Evolutionary conservation across 2,797 vertebrate genomes (phyloP).

Genomic region (Polyboroides typus): DNA sequence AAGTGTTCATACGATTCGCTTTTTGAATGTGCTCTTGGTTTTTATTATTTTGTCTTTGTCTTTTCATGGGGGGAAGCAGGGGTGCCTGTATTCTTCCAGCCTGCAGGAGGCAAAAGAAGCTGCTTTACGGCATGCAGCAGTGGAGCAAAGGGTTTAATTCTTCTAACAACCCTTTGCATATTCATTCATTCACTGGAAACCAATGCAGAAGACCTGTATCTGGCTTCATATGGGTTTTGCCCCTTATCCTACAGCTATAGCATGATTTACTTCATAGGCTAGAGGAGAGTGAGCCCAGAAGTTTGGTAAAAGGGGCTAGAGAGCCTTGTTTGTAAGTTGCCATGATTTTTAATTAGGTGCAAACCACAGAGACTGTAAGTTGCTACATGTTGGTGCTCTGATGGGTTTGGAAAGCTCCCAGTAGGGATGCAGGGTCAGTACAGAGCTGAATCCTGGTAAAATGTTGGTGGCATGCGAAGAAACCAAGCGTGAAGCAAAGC

Average conservation of each 20-base stretch:
- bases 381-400: not conserved
- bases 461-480: not conserved
- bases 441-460: not conserved
- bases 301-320: not conserved
- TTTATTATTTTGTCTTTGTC: not conserved
- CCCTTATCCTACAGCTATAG: not conserved
- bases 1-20: not conserved
- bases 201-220: not conserved
- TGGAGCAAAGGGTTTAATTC: not conserved
- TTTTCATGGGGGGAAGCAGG: not conserved
- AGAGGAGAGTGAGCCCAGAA: not conserved
- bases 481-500: not conserved
- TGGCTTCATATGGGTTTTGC: not conserved
- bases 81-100: not conserved
- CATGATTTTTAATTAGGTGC: not conserved
- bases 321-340: not conserved
- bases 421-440: not conserved
- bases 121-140: not conserved
- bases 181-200: not conserved
- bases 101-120: not conserved
- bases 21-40: rapidly evolving
- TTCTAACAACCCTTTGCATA: not conserved
- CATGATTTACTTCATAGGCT: not conserved
- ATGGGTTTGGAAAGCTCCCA: not conserved
- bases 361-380: not conserved